Evolutionary conservation across 2,797 vertebrate species (phyloP).

Genomic region (Distichodus sexfasciatus): DNA sequence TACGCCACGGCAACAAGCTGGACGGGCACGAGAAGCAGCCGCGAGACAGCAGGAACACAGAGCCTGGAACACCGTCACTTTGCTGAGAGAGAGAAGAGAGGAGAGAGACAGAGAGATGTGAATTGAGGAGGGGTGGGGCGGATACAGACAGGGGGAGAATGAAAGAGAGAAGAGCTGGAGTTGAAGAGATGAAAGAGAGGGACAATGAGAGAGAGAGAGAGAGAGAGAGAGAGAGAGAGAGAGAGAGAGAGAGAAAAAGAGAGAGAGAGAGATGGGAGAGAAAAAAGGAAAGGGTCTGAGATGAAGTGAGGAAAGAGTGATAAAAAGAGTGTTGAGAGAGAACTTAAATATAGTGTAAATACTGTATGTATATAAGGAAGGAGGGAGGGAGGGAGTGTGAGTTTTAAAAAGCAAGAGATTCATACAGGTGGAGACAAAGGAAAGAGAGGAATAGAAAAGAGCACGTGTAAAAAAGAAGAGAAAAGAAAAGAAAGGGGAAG

Average conservation of each 20-base stretch:
- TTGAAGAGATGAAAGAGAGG: constrained; percentile 9
- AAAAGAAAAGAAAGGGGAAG: too few species aligned
- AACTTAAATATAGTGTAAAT: too few species aligned
- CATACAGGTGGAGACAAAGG: too few species aligned
- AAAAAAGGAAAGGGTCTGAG: too few species aligned
- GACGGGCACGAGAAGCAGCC: constrained; percentile 77
- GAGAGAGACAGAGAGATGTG: not conserved
- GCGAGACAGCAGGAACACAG: constrained; percentile 78
- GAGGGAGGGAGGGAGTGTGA: too few species aligned
- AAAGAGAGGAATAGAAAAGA: too few species aligned
- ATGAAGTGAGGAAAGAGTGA: constrained; percentile 14
- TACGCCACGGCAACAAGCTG: constrained; percentile 85
- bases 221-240: not conserved
- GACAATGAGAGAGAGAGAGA: not conserved
- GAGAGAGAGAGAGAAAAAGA: not conserved
- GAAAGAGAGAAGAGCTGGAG: too few species aligned
- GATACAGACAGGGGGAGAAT: constrained; percentile 1
- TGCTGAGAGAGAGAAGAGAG: constrained; percentile 53
- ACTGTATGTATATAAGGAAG: too few species aligned
- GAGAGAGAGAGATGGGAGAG: not conserved
- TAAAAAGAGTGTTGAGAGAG: too few species aligned
- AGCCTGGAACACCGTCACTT: constrained; percentile 59
- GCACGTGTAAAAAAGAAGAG: too few species aligned
- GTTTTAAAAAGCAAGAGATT: too few species aligned
- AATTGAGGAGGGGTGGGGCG: not conserved